Base-by-base conservation (phyloP, 2,797 vertebrate species). In the Myripristis murdjan region DNA sequence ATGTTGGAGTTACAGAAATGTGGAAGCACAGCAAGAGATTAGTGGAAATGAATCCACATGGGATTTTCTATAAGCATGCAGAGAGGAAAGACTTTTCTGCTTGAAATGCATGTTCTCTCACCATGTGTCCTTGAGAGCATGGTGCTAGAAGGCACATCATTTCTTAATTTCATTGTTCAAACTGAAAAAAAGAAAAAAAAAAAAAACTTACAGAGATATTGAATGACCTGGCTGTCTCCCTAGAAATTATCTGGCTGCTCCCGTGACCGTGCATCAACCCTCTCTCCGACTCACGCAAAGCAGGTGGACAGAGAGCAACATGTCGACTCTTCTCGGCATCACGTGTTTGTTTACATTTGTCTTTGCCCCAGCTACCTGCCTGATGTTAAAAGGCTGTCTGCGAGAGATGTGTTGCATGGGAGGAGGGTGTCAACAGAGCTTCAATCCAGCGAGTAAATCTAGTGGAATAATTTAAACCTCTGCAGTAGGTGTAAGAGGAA, bases 31-130 rank as follows among this genome's bases (percentile, higher is more conserved):
- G 73, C 20, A 1, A 82, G 63, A 81, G 90, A 91, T 92, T 91
- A 88, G 81, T 75, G 66, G 66, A 88, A 88, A 89, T 67, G 55
- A 83, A 84, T 80, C 84, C 78, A 76, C 70, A 63, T 79, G 63
- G 72, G 77, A 87, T 87, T 84, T 69, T 57, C 57, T 58, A 37
- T 59, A 61, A 37, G 44, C 23, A 62, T 54, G 54, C 43, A 60
- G 66, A 77, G 49, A 61, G 47, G 48, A 56, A 65, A 53, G 78
- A 64, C 18, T 73, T 82, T 72, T 68, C 56, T 58, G 62, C 59
- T 79, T 64, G 41, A 77, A 76, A 81, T 77, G 7, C 65, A 54
- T 43, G 39, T 46, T 84, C 64, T 46, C 66, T 41, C 47, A 15
- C 23, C 2, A n/a, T 60, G 22, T 59, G n/a, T 18, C 75, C 33